phyloP scores from a whole-genome alignment of 2,797 vertebrate species.

The Typhlichthys subterraneus region DNA sequence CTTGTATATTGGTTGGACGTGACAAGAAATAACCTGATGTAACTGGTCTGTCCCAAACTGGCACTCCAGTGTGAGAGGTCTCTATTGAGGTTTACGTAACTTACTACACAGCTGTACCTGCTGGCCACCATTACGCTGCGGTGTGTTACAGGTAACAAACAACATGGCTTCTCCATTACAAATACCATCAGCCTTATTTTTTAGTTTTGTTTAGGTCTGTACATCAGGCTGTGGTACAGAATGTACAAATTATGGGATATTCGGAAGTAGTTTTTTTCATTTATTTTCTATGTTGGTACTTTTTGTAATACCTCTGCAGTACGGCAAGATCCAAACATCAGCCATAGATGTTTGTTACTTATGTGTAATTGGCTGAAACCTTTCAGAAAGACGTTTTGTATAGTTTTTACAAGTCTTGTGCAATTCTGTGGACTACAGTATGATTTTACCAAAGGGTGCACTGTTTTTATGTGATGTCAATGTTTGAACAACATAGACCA shows the following conservation, averaged over 20 bases:
- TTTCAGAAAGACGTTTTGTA: too few relatives aligned
- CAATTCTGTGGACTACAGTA: too few relatives aligned
- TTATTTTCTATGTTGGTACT: conserved; percentile 23
- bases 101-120: too few relatives aligned
- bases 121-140: too few relatives aligned
- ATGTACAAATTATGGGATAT: conserved; percentile 26
- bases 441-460: too few relatives aligned
- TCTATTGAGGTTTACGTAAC: too few relatives aligned
- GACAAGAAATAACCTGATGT: neutral
- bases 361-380: neutral
- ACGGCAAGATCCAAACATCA: neutral
- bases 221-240: conserved; percentile 36
- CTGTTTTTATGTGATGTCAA: too few relatives aligned
- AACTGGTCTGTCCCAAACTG: too few relatives aligned
- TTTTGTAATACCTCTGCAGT: conserved; percentile 6
- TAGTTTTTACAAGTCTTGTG: too few relatives aligned
- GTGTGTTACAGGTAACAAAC: too few relatives aligned
- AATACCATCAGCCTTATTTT: conserved; percentile 11
- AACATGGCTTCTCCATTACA: neutral
- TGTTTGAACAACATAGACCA: too few relatives aligned
- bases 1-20: conserved; percentile 1
- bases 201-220: conserved; percentile 20
- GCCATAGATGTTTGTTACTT: neutral
- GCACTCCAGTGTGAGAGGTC: too few relatives aligned
- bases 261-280: conserved; percentile 37